Base-by-base conservation (phyloP, 2,888 invertebrate species). In the Chamaedrilus cognettii region DNA sequence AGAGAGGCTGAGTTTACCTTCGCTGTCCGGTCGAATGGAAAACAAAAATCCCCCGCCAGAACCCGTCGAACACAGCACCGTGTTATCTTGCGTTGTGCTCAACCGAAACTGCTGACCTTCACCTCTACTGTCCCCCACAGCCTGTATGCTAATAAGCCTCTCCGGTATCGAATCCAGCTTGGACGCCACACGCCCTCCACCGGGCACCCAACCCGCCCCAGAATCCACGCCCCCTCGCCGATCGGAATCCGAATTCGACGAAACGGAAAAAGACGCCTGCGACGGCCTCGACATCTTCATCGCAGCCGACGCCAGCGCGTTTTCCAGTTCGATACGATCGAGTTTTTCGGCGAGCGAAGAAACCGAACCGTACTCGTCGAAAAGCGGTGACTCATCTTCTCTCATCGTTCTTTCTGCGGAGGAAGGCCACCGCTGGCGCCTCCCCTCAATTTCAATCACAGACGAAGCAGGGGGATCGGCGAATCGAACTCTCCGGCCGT, bases 391-490 rank as follows among this genome's bases (percentile, higher is more conserved):
- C 23, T 65, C 58, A 7, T 59, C 57, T 2, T 63, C 23, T 23
- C 63, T 30, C 7, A 42, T 58, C 4, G 50, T 33, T n/a, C 57
- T 58, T 11, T 61, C 52, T 0, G 55, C 49, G n/a, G 50, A 52
- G 11, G 55, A 52, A 26, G 49, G 58, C 56, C 64, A 52, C 15
- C 71, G 60, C 42, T 59, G 62, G 15, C 56, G 55, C 28, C 71
- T 56, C 23, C 71, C 64, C 57, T 72, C 72, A 28, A 72, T 72
- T 50, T 72, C 72, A 5, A 72, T 72, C n/a, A 72, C 71, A 31
- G 70, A 71, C 32, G 69, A 69, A 55, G 72, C 72, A 5, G 60
- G 65, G 19, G 72, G 72, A n/a, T 72, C 72, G 23, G 72, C 72
- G 57, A 72, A 72, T 28, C 64, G 67, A 3, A 72, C 72, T 34